phyloP scores from a whole-genome alignment of 2,888 invertebrate genomes.

The Globia sparganii region DNA sequence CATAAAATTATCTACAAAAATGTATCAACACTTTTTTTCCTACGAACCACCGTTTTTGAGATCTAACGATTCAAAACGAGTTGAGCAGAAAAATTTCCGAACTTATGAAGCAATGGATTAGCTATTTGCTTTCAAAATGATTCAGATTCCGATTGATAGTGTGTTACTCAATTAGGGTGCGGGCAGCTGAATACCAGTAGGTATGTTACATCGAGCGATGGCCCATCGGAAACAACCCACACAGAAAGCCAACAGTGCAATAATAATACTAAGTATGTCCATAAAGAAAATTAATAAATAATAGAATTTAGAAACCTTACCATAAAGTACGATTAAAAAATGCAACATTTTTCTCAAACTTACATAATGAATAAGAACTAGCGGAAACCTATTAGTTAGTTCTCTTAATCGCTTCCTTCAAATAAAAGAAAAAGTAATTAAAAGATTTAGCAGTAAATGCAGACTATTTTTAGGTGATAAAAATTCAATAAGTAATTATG shows the following conservation, averaged over 20 bases:
- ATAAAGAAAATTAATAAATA: neutral
- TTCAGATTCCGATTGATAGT: too few relatives aligned
- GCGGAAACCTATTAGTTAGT: neutral
- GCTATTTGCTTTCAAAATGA: too few relatives aligned
- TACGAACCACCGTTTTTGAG: too few relatives aligned
- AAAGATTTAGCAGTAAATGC: slow-evolving; percentile 12
- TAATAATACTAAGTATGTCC: too few relatives aligned
- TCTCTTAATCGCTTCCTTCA: slow-evolving; percentile 8
- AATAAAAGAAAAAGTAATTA: slow-evolving; percentile 19
- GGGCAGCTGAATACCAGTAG: neutral
- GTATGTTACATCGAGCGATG: neutral
- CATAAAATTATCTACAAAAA: too few relatives aligned
- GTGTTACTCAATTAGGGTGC: too few relatives aligned
- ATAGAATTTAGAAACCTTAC: slow-evolving; percentile 30
- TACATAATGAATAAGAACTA: slow-evolving; percentile 11
- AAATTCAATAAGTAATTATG: slow-evolving; percentile 21
- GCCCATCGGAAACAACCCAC: neutral
- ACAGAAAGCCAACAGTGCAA: too few relatives aligned
- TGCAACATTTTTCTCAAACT: slow-evolving; percentile 42
- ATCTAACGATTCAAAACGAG: too few relatives aligned
- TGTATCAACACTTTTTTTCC: too few relatives aligned
- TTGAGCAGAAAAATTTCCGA: too few relatives aligned
- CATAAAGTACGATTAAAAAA: slow-evolving; percentile 38
- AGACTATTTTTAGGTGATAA: slow-evolving; percentile 5
- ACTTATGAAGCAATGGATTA: too few relatives aligned